Evolutionary conservation across 2,888 invertebrate species (phyloP), one percentile per base, ranked within the genome.

Genomic region (Leptothorax acervorum): DNA sequence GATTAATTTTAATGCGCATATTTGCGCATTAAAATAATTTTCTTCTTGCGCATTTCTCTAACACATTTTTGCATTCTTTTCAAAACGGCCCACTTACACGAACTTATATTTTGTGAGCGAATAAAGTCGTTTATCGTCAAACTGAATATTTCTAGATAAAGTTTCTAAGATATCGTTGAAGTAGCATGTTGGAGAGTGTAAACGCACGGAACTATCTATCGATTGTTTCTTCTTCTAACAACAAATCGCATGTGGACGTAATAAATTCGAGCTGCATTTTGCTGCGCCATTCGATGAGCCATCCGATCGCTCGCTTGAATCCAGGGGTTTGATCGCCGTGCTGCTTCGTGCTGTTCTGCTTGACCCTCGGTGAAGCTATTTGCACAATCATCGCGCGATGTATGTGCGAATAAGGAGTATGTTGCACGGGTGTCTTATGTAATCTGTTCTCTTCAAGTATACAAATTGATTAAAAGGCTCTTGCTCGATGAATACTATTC

Each of bases 261-360:
- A 78, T 78, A 78, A 71, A 78, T 55, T 78, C 42, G 28, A 78
- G 15, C 18, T 45, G 70, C 8, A 78, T 70, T 70, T n/a, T 78
- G 42, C 31, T 15, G 45, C 45, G 70, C 39, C 39, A 55, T 78
- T 70, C 42, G 68, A 70, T 31, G 31, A 70, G 28, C 42, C n/a
- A n/a, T n/a, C n/a, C 42, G 35, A 28, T 55, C 31, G 55, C 53
- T 42, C n/a, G 70, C 42, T 55, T 42, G 45, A 42, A 57, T 39
- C 9, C 53, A 42, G n/a, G 35, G 68, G 42, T 78, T 55, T 45
- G 55, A 53, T 65, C 35, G 2, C 15, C 8, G 11, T 23, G 31
- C n/a, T 42, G 45, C n/a, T 60, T 74, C 31, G 28, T 74, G 28
- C 12, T n/a, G 12, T 48, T 48, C 74, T 15, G 62, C 28, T 63